phyloP scores from a whole-genome alignment of 2,113 vertebrate species.

The Stegostoma tigrinum region DNA sequence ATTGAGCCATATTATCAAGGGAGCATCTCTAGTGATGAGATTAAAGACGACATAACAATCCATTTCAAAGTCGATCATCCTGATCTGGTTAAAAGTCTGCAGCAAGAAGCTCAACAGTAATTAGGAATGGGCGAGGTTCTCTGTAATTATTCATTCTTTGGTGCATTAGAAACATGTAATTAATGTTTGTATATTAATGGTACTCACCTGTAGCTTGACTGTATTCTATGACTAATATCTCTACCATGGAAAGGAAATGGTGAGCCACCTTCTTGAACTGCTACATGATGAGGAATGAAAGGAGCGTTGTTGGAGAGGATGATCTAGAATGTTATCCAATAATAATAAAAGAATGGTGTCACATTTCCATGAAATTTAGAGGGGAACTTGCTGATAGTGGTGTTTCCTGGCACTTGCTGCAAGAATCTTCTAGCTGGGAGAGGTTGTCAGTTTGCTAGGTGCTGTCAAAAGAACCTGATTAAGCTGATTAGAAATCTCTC shows the following conservation, averaged over 20 bases:
- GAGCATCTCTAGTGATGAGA: background rate
- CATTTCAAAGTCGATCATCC: background rate
- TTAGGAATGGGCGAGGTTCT: background rate
- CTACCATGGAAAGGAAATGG: background rate
- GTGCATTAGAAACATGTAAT: background rate
- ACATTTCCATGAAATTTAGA: background rate
- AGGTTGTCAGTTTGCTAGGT: background rate
- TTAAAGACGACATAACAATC: background rate
- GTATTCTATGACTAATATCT: background rate
- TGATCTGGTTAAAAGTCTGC: background rate
- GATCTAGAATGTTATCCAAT: background rate
- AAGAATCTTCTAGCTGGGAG: too few species aligned
- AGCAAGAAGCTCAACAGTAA: background rate
- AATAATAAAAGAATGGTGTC: background rate
- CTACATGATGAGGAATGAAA: background rate
- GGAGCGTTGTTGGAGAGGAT: background rate
- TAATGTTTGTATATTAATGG: background rate
- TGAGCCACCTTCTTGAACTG: background rate
- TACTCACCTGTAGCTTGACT: background rate
- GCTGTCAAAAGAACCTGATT: background rate
- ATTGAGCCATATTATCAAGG: background rate
- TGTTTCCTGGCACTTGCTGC: background rate
- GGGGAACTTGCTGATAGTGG: background rate
- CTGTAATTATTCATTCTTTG: background rate
- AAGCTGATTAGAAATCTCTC: too few species aligned